Evolutionary conservation across 2,888 invertebrate species (phyloP), one percentile per base, ranked within the genome.

Genomic region (Campopleginae sp.): DNA sequence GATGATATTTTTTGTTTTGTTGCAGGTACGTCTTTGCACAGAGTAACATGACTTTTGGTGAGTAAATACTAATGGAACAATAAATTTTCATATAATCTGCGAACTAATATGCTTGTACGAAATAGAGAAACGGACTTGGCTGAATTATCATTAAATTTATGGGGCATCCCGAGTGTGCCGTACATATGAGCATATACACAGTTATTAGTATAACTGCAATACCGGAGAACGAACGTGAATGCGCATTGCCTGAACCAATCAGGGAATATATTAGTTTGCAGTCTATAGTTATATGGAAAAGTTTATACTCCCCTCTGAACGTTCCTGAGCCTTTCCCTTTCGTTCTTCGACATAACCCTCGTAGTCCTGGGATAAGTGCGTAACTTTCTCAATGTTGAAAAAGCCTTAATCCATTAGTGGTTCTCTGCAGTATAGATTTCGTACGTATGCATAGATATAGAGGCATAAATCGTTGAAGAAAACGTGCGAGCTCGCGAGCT

Each of bases 391-490:
- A 48, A 48, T 75, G 74, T 79, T 58, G 82, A 79, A 76, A 79
- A 82, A 79, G 79, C 79, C 82, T 85, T 76, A 82, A 85, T 85
- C 85, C 82, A 85, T 85, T 85, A 85, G 79, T 65, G 63, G 75
- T 44, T 44, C 70, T 61, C 44, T 44, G 68, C 48, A 74, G 61
- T 61, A 44, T 63, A 48, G 51, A 23, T 33, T 63, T 66, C 48
- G 23, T 63, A 71, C 23, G n/a, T 63, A 46, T 12, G 42, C 44
- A 48, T 77, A 48, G 38, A 72, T 8, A 38, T 66, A 74, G 44
- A 19, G 12, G 14, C 38, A 44, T 33, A 54, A 44, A 51, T 51
- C 44, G 65, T 70, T 14, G 63, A 7, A 78, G 61, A 61, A 63
- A 8, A 48, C 72, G 63, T 75, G 70, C 68, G 51, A 80, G 72